These are phyloP conservation scores for Brenthis ino DNA, from an alignment of 2,888 invertebrate species.

Conservation along the genomic window DNA sequence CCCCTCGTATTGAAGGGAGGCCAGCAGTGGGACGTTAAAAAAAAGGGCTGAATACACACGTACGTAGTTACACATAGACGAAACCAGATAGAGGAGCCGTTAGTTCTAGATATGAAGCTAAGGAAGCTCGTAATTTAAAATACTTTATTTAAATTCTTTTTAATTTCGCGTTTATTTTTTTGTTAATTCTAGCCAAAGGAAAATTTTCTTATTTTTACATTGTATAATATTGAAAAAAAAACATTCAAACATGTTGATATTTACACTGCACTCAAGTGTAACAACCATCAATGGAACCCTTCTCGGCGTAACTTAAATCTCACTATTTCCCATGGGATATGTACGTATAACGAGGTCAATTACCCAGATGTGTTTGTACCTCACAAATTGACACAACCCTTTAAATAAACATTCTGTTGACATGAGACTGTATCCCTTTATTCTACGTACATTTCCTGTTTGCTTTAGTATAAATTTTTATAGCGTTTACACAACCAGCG, in stretches of 20 bases:
- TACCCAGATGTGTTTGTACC: constrained; percentile 28
- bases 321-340: constrained; percentile 31
- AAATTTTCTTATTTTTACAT: no score
- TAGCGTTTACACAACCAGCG: constrained; percentile 19
- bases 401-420: constrained; percentile 29
- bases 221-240: no score
- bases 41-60: no score
- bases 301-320: constrained; percentile 7
- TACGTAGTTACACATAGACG: no score
- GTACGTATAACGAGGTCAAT: constrained; percentile 30
- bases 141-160: no score
- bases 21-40: no score
- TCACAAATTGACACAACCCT: constrained; percentile 35
- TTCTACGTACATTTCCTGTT: constrained; percentile 23
- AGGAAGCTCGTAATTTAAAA: no score
- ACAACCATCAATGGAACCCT: constrained; percentile 9
- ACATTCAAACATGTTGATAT: not conserved
- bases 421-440: constrained; percentile 20
- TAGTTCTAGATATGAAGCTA: no score
- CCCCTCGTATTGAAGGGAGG: no score
- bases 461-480: constrained; percentile 13
- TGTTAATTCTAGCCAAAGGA: no score
- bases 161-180: no score
- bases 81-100: no score
- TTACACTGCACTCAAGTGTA: not conserved